These are phyloP conservation scores for Monopis laevigella DNA, from an alignment of 2,888 invertebrate species.

Conservation along the genomic window DNA sequence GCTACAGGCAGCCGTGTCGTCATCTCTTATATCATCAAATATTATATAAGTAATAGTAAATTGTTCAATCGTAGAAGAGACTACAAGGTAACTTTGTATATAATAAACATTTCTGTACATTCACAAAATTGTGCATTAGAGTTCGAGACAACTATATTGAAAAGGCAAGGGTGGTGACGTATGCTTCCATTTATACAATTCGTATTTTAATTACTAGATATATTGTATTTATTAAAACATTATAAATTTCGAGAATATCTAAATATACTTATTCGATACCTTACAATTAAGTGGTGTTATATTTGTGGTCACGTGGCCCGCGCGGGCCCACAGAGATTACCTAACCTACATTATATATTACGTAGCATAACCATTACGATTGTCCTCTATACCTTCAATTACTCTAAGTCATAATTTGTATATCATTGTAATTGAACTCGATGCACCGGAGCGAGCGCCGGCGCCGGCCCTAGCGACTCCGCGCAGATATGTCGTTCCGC, in stretches of 20 bases:
- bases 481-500: not conserved
- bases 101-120: slow-evolving; percentile 19
- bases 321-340: no score
- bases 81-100: slow-evolving; percentile 52
- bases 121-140: slow-evolving; percentile 44
- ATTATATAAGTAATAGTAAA: not conserved
- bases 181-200: slow-evolving; percentile 33
- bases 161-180: slow-evolving; percentile 60
- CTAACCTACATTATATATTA: no score
- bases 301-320: slow-evolving; percentile 39
- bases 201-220: no score
- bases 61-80: slow-evolving; percentile 15
- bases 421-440: no score
- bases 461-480: no score
- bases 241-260: slow-evolving; percentile 18
- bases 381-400: no score
- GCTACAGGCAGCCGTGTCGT: not conserved
- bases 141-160: slow-evolving; percentile 50
- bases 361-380: no score
- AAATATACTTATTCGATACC: slow-evolving; percentile 29
- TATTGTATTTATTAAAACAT: slow-evolving; percentile 16
- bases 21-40: not conserved
- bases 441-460: no score
- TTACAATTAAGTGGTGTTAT: slow-evolving; percentile 53
- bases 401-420: no score